phyloP scores from a whole-genome alignment of 1,140 invertebrate genomes.

The Macrotrachela quadricornifera region DNA sequence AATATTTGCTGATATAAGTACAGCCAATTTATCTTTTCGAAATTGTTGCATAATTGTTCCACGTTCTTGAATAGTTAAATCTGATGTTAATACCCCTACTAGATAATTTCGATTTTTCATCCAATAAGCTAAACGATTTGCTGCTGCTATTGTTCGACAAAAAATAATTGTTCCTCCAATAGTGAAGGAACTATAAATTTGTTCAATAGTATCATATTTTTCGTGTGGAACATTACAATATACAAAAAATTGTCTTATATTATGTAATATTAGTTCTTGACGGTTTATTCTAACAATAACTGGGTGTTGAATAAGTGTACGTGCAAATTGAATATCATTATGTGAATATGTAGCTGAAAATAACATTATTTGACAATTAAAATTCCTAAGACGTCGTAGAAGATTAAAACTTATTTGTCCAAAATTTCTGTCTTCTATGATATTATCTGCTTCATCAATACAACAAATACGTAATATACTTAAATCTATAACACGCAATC shows the following conservation, averaged over 20 bases:
- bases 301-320: constrained; percentile 62
- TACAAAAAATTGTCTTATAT: constrained; percentile 92
- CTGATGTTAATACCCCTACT: constrained; percentile 67
- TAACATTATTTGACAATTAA: constrained; percentile 77
- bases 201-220: constrained; percentile 76
- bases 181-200: constrained; percentile 82
- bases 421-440: constrained; percentile 96
- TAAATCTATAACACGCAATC: constrained; percentile 64
- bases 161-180: constrained; percentile 97
- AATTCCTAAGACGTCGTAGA: constrained; percentile 45
- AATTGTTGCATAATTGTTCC: constrained; percentile 78
- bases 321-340: constrained; percentile 86
- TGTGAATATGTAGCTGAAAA: constrained; percentile 91
- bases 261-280: constrained; percentile 86
- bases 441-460: constrained; percentile 97
- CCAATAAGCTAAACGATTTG: constrained; percentile 63
- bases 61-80: constrained; percentile 72
- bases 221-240: constrained; percentile 48
- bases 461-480: constrained; percentile 71
- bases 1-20: constrained; percentile 94
- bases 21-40: constrained; percentile 66
- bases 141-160: constrained; percentile 75
- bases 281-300: constrained; percentile 59
- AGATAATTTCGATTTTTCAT: constrained; percentile 75
- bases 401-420: constrained; percentile 85